These are phyloP conservation scores for Phallusia fumigata DNA, from an alignment of 23 tunicate species.

Conservation along the genomic window DNA sequence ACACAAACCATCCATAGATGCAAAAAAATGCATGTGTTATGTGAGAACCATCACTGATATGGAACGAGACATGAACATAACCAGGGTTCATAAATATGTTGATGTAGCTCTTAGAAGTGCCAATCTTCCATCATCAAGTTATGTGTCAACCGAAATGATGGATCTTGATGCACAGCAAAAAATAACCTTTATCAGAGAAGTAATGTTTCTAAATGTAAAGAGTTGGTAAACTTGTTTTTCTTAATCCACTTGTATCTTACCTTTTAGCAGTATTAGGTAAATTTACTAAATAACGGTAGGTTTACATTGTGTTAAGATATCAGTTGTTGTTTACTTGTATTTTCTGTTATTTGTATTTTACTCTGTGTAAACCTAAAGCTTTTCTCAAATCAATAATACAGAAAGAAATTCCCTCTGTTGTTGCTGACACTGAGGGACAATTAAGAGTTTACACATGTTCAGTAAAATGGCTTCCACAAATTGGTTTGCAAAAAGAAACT, in stretches of 20 bases:
- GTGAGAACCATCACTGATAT: conserved; percentile 39
- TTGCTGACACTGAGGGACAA: conserved; percentile 22
- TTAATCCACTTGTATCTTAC: too few species aligned
- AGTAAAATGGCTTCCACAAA: conserved; percentile 53
- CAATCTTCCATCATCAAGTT: not conserved
- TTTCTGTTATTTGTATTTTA: too few species aligned
- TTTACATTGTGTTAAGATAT: not conserved
- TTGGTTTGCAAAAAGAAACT: conserved; percentile 30
- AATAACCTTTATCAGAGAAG: conserved; percentile 34
- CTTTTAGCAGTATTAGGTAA: too few species aligned
- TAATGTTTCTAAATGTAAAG: not conserved
- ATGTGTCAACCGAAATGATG: conserved; percentile 49
- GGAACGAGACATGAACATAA: conserved; percentile 39
- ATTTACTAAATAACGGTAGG: too few species aligned
- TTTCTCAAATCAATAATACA: too few species aligned
- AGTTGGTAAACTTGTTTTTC: too few species aligned
- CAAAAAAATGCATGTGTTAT: conserved; percentile 29
- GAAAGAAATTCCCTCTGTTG: conserved; percentile 24
- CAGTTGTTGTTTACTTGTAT: not conserved
- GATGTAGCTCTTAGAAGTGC: conserved; percentile 12
- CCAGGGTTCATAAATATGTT: conserved; percentile 20
- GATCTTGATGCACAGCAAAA: conserved; percentile 25
- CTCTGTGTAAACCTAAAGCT: too few species aligned
- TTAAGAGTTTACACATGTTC: conserved; percentile 39
- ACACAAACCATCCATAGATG: not conserved